Base-by-base conservation (phyloP, 2,888 invertebrate species). In the Agriotes lineatus region DNA sequence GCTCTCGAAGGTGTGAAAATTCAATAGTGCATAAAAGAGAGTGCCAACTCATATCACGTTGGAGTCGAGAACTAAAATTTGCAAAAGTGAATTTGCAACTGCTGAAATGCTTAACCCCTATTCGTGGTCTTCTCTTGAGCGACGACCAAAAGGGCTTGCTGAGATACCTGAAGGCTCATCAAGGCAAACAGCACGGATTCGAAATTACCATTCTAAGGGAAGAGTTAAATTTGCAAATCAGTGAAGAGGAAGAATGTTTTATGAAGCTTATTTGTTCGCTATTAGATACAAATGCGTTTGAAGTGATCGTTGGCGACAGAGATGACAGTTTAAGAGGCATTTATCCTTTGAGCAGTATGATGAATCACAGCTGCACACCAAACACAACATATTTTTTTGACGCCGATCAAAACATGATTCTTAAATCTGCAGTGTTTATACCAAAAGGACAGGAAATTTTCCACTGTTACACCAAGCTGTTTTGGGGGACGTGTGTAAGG, bases 321-420 rank as follows among this genome's bases (percentile, higher is more conserved):
- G 66, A 79, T 81, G 14, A 85, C 80, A 56, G 35, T 14, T 71
- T 86, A 81, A 75, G 86, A 85, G 93, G 90, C 10, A 81, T 92
- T 59, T 93, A 90, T 83, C 90, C 91, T 20, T 85, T 91, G 65
- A 87, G 89, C 0, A 88, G 89, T 44, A 82, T 92, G 68, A 87
- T 91, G 83, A 93, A 93, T 83, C 93, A 93, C 80, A 86, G 85
- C 63, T 93, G 93, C 79, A 83, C 86, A 19, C 89, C 92, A 2
- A 93, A 93, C 78, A 89, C 90, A 0, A 86, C 87, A 39, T 88
- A 90, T 75, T 86, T 86, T 56, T 91, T 89, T 75, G 89, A 90
- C 75, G 79, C 78, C 0, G 82, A 88, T 37, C 85, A 86, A 60
- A 84, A 86, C 73, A 89, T 92, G 87, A 85, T 87, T 20, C 86